Evolutionary conservation across 1,140 invertebrate species (phyloP).

Genomic region (Drosophila ogumai): DNA sequence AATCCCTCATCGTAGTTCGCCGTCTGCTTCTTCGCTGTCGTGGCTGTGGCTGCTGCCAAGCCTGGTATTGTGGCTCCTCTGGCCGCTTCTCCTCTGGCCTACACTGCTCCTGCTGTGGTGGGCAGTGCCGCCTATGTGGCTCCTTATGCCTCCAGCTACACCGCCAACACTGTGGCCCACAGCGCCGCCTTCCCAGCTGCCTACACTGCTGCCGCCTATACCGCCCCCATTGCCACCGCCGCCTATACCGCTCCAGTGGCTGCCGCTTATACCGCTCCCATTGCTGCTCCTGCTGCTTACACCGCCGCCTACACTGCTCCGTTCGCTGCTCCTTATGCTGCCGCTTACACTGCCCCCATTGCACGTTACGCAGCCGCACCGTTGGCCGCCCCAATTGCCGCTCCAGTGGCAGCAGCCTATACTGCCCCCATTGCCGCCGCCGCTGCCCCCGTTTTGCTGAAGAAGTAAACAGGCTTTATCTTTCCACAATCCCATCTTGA

Average conservation of each 20-base stretch:
- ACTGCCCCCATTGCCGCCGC: conserved; percentile 61
- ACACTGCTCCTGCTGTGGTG: conserved; percentile 80
- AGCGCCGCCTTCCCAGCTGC: conserved; percentile 81
- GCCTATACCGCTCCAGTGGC: conserved; percentile 53
- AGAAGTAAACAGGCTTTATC: conserved; percentile 57
- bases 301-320: conserved; percentile 47
- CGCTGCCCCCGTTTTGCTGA: conserved; percentile 67
- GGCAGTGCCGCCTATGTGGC: conserved; percentile 85
- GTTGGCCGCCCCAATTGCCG: conserved; percentile 73
- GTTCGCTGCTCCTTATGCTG: conserved; percentile 74
- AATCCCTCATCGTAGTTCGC: conserved; percentile 48
- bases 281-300: conserved; percentile 68
- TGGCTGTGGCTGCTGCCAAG: conserved; percentile 77
- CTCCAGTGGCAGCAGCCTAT: conserved; percentile 44
- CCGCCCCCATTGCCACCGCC: conserved; percentile 50
- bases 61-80: conserved; percentile 68
- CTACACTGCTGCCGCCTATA: conserved; percentile 56
- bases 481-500: conserved; percentile 39
- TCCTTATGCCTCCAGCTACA: conserved; percentile 85
- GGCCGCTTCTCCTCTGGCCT: conserved; percentile 67
- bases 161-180: conserved; percentile 69
- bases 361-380: conserved; percentile 83
- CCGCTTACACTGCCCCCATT: conserved; percentile 54
- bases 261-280: conserved; percentile 66
- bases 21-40: conserved; percentile 77